phyloP scores from a whole-genome alignment of 2,113 vertebrate genomes.

The Cyprinodon tularosa region DNA sequence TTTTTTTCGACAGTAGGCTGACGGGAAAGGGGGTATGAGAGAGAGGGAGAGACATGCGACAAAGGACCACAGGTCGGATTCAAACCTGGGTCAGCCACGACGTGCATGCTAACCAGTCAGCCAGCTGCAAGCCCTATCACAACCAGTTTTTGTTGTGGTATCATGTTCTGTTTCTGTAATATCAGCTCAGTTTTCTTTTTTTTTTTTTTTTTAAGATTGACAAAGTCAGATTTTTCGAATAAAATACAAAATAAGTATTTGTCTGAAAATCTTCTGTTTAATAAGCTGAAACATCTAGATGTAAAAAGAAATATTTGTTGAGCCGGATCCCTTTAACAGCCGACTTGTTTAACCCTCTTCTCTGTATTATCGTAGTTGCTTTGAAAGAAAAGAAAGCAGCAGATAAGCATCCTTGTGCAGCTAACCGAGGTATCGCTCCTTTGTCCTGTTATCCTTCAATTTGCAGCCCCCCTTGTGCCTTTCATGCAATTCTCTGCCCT shows the following conservation, averaged over 20 bases:
- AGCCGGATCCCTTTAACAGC: not conserved
- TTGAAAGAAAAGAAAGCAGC: slow-evolving; percentile 1
- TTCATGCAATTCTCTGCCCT: slow-evolving; percentile 30
- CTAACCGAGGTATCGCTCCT: slow-evolving; percentile 33
- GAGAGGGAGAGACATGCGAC: too few relatives aligned
- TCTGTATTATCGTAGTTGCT: not conserved
- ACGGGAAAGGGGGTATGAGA: too few relatives aligned
- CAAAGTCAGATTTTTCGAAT: too few relatives aligned
- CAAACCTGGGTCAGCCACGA: too few relatives aligned
- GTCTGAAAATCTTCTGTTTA: not conserved
- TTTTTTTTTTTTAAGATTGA: too few relatives aligned
- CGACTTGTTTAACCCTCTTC: not conserved
- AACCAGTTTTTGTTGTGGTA: too few relatives aligned
- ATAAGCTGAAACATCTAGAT: not conserved
- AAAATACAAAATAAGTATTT: not conserved
- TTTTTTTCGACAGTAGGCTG: too few relatives aligned
- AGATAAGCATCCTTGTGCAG: slow-evolving; percentile 9
- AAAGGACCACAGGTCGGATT: too few relatives aligned
- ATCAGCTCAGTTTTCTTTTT: too few relatives aligned
- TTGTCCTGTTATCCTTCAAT: slow-evolving; percentile 20
- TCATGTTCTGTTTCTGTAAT: too few relatives aligned
- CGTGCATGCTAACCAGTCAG: too few relatives aligned
- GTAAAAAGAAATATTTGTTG: not conserved
- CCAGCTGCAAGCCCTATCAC: too few relatives aligned
- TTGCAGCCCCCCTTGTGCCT: slow-evolving; percentile 19